Evolutionary conservation across 2,797 vertebrate species (phyloP).

Genomic region (Halcyon smyrnensis): DNA sequence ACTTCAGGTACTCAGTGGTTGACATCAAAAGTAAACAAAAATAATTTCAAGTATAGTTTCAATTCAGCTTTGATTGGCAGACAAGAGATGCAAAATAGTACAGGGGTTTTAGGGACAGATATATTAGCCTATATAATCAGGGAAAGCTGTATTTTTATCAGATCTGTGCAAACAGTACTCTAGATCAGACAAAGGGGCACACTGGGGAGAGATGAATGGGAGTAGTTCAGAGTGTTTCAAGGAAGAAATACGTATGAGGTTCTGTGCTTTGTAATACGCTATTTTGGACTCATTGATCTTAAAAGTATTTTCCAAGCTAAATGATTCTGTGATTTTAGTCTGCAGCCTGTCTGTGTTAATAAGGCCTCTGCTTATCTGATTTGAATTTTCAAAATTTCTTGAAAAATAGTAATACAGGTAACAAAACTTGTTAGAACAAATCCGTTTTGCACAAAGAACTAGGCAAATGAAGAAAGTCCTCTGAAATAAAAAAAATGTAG

Average conservation of each 20-base stretch:
- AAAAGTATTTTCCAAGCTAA: background rate
- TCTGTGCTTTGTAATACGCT: background rate
- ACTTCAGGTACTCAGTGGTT: background rate
- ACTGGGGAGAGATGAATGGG: background rate
- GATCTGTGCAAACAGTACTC: background rate
- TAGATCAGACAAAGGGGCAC: background rate
- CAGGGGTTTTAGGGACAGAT: accelerated
- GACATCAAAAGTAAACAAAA: background rate
- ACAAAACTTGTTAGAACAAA: background rate
- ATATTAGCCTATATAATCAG: background rate
- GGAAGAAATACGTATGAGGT: background rate
- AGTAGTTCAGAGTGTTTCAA: background rate
- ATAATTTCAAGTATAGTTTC: background rate
- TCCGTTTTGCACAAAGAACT: background rate
- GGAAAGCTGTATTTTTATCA: background rate
- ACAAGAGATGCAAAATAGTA: background rate
- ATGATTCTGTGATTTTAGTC: background rate
- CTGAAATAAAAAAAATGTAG: background rate
- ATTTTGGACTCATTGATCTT: background rate
- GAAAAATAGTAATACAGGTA: background rate
- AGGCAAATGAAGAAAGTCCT: background rate
- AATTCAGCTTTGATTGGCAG: background rate
- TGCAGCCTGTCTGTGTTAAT: background rate
- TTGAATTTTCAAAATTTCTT: background rate
- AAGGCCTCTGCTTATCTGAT: background rate